A percentile compares a stretch with the other conserved stretches of the same genome.
Conservation (phyloP, 92 coral and sea anemone species). For the Porites cylindrica region DNA sequence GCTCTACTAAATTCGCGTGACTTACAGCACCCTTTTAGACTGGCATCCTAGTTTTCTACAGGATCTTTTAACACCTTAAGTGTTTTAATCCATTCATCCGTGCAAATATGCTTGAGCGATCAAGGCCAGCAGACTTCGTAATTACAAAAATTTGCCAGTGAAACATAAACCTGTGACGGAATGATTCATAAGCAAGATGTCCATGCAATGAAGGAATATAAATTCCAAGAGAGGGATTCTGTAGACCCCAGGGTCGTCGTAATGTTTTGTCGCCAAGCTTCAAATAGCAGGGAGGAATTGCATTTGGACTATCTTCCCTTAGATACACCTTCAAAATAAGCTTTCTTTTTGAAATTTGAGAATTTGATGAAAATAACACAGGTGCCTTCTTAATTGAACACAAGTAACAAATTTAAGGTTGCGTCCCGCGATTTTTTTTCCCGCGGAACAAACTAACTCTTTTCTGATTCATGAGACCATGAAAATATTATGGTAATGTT, state of each 20-base stretch:
- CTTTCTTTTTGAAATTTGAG: neutral
- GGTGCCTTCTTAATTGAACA: neutral
- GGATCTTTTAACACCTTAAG: neutral
- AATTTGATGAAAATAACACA: neutral
- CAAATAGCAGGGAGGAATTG: neutral
- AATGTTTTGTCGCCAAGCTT: neutral
- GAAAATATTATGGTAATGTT: neutral
- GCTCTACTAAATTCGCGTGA: neutral
- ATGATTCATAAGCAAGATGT: neutral
- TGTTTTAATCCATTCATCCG: neutral
- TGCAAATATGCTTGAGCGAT: constrained; percentile 4
- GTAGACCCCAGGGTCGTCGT: no score
- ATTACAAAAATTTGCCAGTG: neutral
- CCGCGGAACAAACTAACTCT: neutral
- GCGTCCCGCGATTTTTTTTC: neutral
- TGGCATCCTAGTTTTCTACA: neutral
- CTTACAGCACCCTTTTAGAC: neutral
- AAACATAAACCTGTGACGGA: neutral
- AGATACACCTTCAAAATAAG: neutral
- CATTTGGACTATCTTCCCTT: neutral
- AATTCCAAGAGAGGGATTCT: neutral
- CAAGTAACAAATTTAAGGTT: neutral
- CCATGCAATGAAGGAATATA: neutral
- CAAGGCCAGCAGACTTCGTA: neutral
- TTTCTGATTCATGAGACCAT: neutral